A percentile compares a stretch with the other conserved stretches of the same genome.
Conservation (phyloP, 2,113 vertebrate species). For the Asarcornis scutulata region DNA sequence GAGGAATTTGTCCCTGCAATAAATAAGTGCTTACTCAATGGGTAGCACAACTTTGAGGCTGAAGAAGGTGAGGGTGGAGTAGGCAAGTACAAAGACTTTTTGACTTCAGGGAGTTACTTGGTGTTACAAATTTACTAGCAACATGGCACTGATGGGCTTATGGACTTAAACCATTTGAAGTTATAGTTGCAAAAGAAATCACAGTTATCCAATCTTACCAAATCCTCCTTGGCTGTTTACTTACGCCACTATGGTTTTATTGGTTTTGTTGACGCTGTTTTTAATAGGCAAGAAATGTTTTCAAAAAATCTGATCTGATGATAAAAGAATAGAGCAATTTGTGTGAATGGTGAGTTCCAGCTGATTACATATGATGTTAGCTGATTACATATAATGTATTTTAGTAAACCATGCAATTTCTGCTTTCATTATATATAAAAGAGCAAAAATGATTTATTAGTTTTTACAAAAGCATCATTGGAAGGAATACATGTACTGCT, state of each 20-base stretch:
- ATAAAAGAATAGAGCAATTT: neutral
- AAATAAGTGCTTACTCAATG: neutral
- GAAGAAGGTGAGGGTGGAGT: neutral
- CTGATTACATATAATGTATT: neutral
- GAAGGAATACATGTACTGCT: neutral
- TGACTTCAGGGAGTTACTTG: neutral
- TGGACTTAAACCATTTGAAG: neutral
- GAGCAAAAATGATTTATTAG: neutral
- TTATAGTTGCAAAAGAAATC: neutral
- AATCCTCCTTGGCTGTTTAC: neutral
- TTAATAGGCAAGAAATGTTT: neutral
- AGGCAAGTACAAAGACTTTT: neutral
- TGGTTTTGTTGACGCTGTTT: neutral
- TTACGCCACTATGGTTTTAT: neutral
- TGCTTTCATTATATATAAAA: neutral
- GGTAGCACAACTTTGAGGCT: neutral
- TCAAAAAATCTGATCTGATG: neutral
- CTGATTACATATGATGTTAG: neutral
- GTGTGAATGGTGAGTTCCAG: neutral
- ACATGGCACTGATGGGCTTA: neutral
- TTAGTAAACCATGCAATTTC: neutral
- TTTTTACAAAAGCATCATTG: neutral
- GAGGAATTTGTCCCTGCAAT: neutral
- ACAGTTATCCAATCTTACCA: neutral
- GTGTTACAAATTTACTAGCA: neutral